phyloP scores from a whole-genome alignment of 1,140 invertebrate species.

The Scaptomyza hsui region DNA sequence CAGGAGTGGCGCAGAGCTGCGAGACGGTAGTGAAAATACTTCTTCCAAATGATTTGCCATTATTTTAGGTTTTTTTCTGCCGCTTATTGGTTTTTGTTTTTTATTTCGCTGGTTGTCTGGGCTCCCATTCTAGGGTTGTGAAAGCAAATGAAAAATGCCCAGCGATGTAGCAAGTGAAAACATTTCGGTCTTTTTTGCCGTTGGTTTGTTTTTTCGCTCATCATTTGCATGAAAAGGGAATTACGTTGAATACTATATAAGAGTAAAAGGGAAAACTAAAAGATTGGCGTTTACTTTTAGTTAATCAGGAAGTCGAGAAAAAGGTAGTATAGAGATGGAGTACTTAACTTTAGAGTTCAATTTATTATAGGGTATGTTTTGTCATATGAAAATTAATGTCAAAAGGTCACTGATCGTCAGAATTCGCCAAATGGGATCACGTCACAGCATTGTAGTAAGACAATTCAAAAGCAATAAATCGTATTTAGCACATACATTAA shows the following conservation, averaged over 20 bases:
- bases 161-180: constrained; percentile 39
- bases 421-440: constrained; percentile 55
- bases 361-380: background rate
- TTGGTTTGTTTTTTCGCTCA: too few relatives aligned
- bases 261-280: constrained; percentile 32
- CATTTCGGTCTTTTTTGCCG: constrained; percentile 2
- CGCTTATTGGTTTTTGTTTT: constrained; percentile 40
- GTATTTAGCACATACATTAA: constrained; percentile 39
- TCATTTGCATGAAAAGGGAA: constrained; percentile 22
- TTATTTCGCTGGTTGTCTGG: constrained; percentile 16
- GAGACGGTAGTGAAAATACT: constrained; percentile 75
- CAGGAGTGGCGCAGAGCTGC: constrained; percentile 87
- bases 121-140: constrained; percentile 31
- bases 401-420: constrained; percentile 56
- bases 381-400: constrained; percentile 7
- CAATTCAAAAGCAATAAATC: constrained; percentile 63
- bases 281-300: background rate
- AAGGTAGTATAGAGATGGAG: background rate
- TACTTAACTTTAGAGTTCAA: too few relatives aligned
- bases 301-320: background rate
- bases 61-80: constrained; percentile 46
- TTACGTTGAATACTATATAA: background rate
- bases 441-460: constrained; percentile 29
- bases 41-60: constrained; percentile 58
- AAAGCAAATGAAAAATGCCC: constrained; percentile 17